Evolutionary conservation across 2,113 vertebrate species (phyloP).

Genomic region (Grallaria varia): DNA sequence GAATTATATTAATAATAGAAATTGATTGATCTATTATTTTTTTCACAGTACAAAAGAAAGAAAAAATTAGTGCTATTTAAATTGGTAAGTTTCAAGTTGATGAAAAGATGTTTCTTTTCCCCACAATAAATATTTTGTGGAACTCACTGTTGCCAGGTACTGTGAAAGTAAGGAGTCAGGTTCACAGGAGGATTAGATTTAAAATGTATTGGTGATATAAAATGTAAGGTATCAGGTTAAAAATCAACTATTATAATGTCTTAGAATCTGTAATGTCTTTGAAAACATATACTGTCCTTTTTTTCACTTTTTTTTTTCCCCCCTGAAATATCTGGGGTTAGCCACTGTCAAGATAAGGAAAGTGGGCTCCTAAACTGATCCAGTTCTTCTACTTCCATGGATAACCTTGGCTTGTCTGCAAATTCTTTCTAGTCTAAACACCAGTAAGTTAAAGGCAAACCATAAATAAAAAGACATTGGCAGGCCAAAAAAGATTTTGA

Average conservation of each 20-base stretch:
- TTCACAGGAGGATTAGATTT: neutral
- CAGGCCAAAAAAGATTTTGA: conserved; percentile 3
- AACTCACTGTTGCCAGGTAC: neutral
- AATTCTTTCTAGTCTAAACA: conserved; percentile 50
- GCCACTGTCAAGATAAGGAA: conserved; percentile 25
- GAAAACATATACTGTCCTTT: neutral
- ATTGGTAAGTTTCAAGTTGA: neutral
- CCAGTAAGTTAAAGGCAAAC: conserved; percentile 17
- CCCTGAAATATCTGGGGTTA: neutral
- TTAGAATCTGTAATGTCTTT: neutral
- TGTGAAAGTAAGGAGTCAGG: neutral
- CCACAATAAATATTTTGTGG: neutral
- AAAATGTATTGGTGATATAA: neutral
- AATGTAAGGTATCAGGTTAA: neutral
- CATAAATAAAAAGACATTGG: conserved; percentile 30
- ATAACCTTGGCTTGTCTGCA: conserved; percentile 47
- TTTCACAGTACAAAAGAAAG: neutral
- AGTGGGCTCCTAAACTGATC: conserved; percentile 18
- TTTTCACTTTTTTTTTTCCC: neutral
- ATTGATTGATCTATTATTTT: neutral
- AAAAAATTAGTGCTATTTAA: neutral
- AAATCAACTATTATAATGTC: neutral
- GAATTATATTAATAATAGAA: neutral
- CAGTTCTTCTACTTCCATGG: neutral
- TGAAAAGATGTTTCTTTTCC: rapidly evolving